A percentile compares a stretch with the other conserved stretches of the same genome.
Conservation (phyloP, 2,113 vertebrate species). For the Chamaetylas fuelleborni region DNA sequence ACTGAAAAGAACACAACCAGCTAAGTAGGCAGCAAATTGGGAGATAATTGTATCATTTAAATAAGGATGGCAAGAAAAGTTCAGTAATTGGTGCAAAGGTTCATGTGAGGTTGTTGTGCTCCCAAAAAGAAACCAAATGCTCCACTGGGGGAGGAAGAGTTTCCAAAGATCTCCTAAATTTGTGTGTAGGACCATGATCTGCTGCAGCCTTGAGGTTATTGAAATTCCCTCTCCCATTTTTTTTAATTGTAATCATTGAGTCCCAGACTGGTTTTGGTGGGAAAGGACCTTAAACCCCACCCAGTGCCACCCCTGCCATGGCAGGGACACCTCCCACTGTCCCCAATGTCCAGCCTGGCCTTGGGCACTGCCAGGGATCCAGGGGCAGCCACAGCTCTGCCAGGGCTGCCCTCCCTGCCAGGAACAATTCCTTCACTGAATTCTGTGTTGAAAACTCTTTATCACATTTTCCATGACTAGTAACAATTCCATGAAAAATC, state of each 20-base stretch:
- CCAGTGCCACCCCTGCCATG: accelerated
- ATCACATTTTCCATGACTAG: background rate
- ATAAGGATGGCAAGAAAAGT: background rate
- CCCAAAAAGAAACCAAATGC: background rate
- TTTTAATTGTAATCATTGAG: background rate
- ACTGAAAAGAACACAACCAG: background rate
- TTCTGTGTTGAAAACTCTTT: background rate
- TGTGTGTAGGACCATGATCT: accelerated
- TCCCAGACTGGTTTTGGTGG: accelerated
- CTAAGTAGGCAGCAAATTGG: background rate
- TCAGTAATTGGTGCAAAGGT: background rate
- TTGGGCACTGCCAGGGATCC: background rate
- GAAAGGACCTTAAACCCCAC: accelerated
- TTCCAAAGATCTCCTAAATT: background rate
- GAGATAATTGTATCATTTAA: background rate
- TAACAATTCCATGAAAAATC: background rate
- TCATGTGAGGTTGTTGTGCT: background rate
- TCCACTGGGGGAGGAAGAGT: background rate
- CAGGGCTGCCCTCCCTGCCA: background rate
- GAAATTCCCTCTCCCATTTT: accelerated
- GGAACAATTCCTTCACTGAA: background rate
- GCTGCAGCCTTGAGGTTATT: background rate
- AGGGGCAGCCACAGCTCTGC: background rate
- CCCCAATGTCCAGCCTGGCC: background rate
- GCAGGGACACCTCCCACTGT: background rate